phyloP scores from a whole-genome alignment of 1,140 invertebrate genomes.

The Aphaenogaster rudis region DNA sequence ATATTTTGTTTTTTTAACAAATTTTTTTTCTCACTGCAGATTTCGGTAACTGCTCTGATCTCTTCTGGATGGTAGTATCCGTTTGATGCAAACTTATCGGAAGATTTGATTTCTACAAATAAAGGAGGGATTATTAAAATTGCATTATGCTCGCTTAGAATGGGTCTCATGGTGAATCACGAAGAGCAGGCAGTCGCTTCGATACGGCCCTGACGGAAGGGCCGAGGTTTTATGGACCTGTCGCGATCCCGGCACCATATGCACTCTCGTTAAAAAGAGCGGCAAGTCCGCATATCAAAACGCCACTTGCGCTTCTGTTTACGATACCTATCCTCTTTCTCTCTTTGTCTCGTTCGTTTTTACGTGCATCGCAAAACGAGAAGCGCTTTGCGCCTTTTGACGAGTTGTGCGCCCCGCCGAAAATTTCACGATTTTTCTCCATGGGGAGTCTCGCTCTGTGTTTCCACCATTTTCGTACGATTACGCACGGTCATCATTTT shows the following conservation, averaged over 20 bases:
- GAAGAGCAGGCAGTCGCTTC: slow-evolving; percentile 3
- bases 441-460: slow-evolving; percentile 9
- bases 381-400: slow-evolving; percentile 31
- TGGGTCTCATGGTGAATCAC: slow-evolving; percentile 7
- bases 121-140: slow-evolving; percentile 8
- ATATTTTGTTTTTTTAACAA: no score
- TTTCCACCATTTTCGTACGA: background rate
- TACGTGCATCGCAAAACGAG: slow-evolving; percentile 28
- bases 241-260: slow-evolving; percentile 32
- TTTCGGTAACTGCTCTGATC: background rate
- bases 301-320: slow-evolving; percentile 47
- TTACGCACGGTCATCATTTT: slow-evolving; percentile 22
- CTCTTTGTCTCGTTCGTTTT: slow-evolving; percentile 13
- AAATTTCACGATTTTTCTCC: slow-evolving; percentile 54
- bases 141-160: slow-evolving; percentile 1
- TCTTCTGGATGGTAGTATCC: background rate
- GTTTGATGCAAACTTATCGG: background rate
- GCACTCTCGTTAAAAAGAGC: slow-evolving; percentile 34
- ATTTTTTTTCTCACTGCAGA: background rate
- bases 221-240: slow-evolving; percentile 44
- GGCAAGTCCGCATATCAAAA: slow-evolving; percentile 33
- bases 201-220: slow-evolving; percentile 21
- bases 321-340: slow-evolving; percentile 4
- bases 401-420: background rate
- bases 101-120: slow-evolving; percentile 7